Evolutionary conservation across 2,797 vertebrate genomes (phyloP).

Genomic region (Poeciliopsis presidionis): DNA sequence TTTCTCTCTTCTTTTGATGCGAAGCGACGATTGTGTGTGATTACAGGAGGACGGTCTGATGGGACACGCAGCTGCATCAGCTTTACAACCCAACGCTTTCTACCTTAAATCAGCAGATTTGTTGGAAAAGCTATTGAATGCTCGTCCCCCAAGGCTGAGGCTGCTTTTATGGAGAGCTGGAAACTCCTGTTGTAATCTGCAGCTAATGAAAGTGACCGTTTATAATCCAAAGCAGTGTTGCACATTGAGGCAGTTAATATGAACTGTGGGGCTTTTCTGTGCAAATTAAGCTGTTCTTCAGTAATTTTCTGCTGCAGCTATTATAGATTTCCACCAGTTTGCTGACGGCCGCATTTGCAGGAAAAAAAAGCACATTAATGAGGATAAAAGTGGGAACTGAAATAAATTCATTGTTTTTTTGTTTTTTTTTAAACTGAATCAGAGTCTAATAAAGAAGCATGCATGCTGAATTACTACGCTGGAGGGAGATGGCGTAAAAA

Average conservation of each 20-base stretch:
- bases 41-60: slow-evolving; percentile 23
- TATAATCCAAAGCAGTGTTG: slow-evolving; percentile 22
- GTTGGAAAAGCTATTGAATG: neutral
- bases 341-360: slow-evolving; percentile 5
- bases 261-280: neutral
- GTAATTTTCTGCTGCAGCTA: slow-evolving; percentile 6
- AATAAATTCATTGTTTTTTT: neutral
- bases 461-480: neutral
- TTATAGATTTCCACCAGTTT: slow-evolving; percentile 16
- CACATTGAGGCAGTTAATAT: slow-evolving; percentile 14
- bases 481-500: too few relatives aligned
- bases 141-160: slow-evolving; percentile 15
- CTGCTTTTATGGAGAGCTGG: neutral
- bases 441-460: neutral
- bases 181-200: slow-evolving; percentile 12
- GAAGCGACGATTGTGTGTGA: slow-evolving; percentile 49
- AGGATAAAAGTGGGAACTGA: neutral
- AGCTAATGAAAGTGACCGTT: slow-evolving; percentile 28
- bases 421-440: neutral
- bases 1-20: slow-evolving; percentile 24
- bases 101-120: slow-evolving; percentile 9
- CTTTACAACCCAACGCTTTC: neutral
- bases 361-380: neutral
- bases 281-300: slow-evolving; percentile 9
- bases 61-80: slow-evolving; percentile 12